A percentile compares a stretch with the other conserved stretches of the same genome.
Evolutionary conservation across 2,888 invertebrate genomes (phyloP).

Genomic region (Aleiodes testaceus): DNA sequence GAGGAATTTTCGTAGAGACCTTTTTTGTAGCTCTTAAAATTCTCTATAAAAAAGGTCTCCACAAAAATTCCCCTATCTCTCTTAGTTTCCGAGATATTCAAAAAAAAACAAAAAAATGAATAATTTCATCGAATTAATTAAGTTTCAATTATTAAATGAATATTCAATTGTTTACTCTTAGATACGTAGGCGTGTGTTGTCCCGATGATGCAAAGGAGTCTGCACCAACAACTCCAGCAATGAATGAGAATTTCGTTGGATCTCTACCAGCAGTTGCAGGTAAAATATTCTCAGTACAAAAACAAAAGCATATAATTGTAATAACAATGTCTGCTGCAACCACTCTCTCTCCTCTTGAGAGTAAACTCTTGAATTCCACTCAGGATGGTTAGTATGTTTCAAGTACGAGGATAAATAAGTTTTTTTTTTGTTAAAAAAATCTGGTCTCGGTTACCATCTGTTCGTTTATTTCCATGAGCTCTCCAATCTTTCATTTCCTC

Average conservation of each 20-base stretch:
- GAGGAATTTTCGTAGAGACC: too few relatives aligned
- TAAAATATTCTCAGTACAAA: constrained; percentile 36
- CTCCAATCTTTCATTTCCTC: too few relatives aligned
- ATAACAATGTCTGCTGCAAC: constrained; percentile 10
- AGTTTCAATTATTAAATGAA: neutral
- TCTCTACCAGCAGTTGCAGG: constrained; percentile 59
- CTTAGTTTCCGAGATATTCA: too few relatives aligned
- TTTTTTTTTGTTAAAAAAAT: neutral
- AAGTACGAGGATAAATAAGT: neutral
- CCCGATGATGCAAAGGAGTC: constrained; percentile 75
- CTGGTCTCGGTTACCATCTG: constrained; percentile 13
- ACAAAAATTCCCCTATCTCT: too few relatives aligned
- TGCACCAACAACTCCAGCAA: constrained; percentile 28
- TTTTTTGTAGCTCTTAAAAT: too few relatives aligned
- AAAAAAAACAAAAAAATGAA: too few relatives aligned
- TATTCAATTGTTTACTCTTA: constrained; percentile 51
- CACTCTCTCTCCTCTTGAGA: neutral
- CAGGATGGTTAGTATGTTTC: neutral
- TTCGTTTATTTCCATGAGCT: neutral
- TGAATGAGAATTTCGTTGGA: constrained; percentile 51
- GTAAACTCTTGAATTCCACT: neutral
- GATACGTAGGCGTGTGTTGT: constrained; percentile 84
- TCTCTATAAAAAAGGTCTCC: too few relatives aligned
- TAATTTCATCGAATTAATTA: neutral
- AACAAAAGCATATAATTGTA: constrained; percentile 5